phyloP scores from a whole-genome alignment of 2,113 vertebrate species.

The Macroglossus sobrinus region DNA sequence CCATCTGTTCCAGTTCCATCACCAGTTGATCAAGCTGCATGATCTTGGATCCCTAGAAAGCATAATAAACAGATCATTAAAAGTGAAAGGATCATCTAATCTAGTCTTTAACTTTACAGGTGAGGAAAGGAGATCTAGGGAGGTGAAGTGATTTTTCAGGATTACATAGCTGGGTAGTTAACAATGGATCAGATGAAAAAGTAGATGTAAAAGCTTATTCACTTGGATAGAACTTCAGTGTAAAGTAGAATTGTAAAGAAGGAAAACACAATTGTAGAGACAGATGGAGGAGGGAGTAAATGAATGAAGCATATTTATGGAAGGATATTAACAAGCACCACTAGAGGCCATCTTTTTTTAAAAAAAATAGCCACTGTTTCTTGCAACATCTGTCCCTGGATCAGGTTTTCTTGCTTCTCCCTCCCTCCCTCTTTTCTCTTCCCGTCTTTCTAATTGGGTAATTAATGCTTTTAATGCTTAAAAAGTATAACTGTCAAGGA shows the following conservation, averaged over 20 bases:
- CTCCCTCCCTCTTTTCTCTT: neutral
- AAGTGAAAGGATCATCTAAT: neutral
- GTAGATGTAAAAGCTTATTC: neutral
- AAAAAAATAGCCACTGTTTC: neutral
- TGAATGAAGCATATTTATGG: neutral
- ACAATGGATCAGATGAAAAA: neutral
- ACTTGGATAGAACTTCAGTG: constrained; percentile 21
- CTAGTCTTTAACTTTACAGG: neutral
- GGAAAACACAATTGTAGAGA: neutral
- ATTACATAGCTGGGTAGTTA: neutral
- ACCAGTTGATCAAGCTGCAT: neutral
- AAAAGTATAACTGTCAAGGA: neutral
- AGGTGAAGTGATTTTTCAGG: neutral
- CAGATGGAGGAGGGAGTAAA: neutral
- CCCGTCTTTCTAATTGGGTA: neutral
- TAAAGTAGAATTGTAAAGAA: constrained; percentile 20
- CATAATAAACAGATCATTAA: neutral
- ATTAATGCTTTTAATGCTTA: constrained; percentile 3
- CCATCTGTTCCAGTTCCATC: neutral
- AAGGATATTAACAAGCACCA: neutral
- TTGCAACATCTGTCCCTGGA: neutral
- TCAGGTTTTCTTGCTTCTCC: neutral
- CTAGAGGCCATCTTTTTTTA: neutral
- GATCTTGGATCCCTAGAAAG: neutral
- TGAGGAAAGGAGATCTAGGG: neutral